A percentile compares a stretch with the other conserved stretches of the same genome.
phyloP scores from a whole-genome alignment of 1,140 invertebrate species.

The Neodiprion virginianus region DNA sequence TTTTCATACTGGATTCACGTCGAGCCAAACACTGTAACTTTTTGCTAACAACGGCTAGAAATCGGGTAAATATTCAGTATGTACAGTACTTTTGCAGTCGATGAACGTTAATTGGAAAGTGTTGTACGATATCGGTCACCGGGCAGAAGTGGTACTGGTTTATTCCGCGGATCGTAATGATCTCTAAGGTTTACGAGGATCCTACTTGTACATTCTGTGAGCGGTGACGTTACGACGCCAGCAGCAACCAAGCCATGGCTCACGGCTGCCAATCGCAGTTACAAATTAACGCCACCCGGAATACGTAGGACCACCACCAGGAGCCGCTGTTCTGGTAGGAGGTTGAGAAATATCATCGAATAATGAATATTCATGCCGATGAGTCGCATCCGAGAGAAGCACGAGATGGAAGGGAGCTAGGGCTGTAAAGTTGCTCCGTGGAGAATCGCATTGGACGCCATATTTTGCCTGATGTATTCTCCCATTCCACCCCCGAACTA shows the following conservation, averaged over 20 bases:
- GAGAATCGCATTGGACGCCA: conserved; percentile 58
- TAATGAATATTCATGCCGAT: conserved; percentile 63
- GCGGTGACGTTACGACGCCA: not conserved
- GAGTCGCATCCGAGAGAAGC: conserved; percentile 53
- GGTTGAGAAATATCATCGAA: conserved; percentile 63
- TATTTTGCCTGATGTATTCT: conserved; percentile 58
- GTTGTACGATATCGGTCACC: too few relatives aligned
- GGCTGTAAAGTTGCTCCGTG: conserved; percentile 57
- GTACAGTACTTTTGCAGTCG: too few relatives aligned
- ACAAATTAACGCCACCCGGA: conserved; percentile 55
- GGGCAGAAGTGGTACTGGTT: too few relatives aligned
- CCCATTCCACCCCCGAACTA: conserved; percentile 30
- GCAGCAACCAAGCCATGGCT: conserved; percentile 13
- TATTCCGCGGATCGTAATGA: too few relatives aligned
- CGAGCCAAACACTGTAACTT: too few relatives aligned
- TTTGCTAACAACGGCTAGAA: too few relatives aligned
- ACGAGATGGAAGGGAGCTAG: conserved; percentile 48
- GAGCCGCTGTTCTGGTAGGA: conserved; percentile 32
- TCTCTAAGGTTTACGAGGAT: not conserved
- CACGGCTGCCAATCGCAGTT: conserved; percentile 54
- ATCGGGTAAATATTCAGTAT: too few relatives aligned
- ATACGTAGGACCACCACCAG: conserved; percentile 15
- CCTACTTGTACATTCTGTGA: not conserved
- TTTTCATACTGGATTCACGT: too few relatives aligned
- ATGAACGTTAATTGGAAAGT: too few relatives aligned